Conservation (phyloP, 2,888 invertebrate species). For the Pachliopta kotzebuea region DNA sequence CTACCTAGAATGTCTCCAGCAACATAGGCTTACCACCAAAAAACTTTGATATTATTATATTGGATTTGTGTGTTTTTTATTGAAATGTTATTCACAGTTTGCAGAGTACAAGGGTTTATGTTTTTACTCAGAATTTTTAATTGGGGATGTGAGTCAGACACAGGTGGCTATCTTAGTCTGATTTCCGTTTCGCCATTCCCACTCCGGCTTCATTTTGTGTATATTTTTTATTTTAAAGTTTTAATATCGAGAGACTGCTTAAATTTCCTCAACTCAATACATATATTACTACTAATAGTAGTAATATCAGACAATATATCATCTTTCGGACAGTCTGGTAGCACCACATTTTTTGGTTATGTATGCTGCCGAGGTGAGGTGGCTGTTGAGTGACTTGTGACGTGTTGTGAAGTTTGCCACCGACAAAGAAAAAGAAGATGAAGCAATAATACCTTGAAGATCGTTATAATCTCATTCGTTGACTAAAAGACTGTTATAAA, state of each 20-base stretch:
- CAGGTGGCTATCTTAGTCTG: constrained; percentile 8
- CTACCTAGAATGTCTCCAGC: too few species aligned
- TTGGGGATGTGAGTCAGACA: constrained; percentile 15
- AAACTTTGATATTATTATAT: too few species aligned
- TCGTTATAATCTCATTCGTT: background rate
- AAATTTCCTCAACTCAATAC: background rate
- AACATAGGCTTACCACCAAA: too few species aligned
- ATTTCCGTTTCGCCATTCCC: constrained; percentile 18
- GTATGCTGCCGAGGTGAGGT: too few species aligned
- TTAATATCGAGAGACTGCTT: background rate
- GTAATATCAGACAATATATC: too few species aligned
- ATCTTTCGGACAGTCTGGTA: too few species aligned
- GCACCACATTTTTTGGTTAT: too few species aligned
- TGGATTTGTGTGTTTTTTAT: too few species aligned
- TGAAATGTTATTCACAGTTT: background rate
- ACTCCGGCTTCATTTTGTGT: background rate
- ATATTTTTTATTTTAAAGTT: background rate
- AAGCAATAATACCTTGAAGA: too few species aligned
- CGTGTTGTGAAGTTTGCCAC: too few species aligned
- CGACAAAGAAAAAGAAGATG: too few species aligned
- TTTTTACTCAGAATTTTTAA: background rate
- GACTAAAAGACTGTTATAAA: background rate
- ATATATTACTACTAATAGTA: background rate
- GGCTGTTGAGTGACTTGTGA: too few species aligned
- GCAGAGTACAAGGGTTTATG: background rate